phyloP scores from a whole-genome alignment of 2,113 vertebrate species.

The Dicerorhinus sumatrensis region DNA sequence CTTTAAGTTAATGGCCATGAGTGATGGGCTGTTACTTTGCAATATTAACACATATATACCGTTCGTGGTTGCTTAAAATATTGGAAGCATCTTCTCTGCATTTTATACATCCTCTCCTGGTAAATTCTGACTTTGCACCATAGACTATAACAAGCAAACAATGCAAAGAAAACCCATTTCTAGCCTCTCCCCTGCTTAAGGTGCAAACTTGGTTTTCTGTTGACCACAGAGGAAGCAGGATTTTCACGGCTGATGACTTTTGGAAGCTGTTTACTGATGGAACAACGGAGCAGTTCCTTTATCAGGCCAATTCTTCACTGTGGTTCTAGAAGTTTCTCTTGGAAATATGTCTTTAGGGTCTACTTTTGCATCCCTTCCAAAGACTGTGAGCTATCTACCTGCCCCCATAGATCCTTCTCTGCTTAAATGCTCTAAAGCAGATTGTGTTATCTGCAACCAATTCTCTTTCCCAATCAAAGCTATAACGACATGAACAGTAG shows the following conservation, averaged over 20 bases:
- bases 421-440: no score
- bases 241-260: no score
- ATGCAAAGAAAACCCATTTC: background rate
- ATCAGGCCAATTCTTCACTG: rapidly evolving
- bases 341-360: background rate
- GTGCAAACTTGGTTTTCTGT: rapidly evolving
- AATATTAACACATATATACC: rapidly evolving
- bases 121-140: background rate
- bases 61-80: rapidly evolving
- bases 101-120: rapidly evolving
- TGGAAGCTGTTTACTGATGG: background rate
- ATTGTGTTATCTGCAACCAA: background rate
- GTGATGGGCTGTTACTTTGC: no score
- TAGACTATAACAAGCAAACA: background rate
- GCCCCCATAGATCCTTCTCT: rapidly evolving
- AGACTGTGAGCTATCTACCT: rapidly evolving
- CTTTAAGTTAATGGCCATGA: background rate
- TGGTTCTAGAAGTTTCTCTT: background rate
- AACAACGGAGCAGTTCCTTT: background rate
- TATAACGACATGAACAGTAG: rapidly evolving
- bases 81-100: rapidly evolving
- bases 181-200: background rate
- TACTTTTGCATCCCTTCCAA: background rate
- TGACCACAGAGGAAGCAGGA: rapidly evolving
- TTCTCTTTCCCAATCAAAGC: background rate